These are phyloP conservation scores for Drosophila lini DNA, from an alignment of 1,140 invertebrate genomes.

Conservation along the genomic window DNA sequence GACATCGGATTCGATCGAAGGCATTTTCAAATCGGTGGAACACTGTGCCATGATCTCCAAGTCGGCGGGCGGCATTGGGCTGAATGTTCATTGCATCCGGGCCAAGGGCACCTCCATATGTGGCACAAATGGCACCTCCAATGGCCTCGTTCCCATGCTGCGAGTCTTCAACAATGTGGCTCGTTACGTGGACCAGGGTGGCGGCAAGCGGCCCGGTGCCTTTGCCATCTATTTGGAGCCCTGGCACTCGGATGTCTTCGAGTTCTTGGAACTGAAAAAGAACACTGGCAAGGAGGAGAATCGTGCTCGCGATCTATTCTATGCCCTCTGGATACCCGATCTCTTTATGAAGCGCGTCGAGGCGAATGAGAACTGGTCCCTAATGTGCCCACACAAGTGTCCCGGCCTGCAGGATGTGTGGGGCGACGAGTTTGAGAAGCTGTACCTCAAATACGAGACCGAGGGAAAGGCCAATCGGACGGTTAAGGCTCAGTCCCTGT, in stretches of 20 bases:
- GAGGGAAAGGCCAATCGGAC: constrained; percentile 91
- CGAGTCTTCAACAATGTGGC: constrained; percentile 98
- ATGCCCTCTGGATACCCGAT: constrained; percentile 99
- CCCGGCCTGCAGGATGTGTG: constrained; percentile 96
- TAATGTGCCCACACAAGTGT: constrained; percentile 98
- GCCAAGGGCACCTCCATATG: constrained; percentile 96
- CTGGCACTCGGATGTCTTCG: constrained; percentile 99
- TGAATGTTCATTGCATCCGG: constrained; percentile 98
- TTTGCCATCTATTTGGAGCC: constrained; percentile 99
- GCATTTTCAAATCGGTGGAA: constrained; percentile 98
- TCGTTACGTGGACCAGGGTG: constrained; percentile 98
- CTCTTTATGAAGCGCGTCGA: constrained; percentile 99
- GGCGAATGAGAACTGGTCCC: constrained; percentile 93
- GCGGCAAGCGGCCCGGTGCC: constrained; percentile 99
- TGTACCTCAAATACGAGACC: constrained; percentile 95
- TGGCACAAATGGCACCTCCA: constrained; percentile 97
- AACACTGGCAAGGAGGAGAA: constrained; percentile 98
- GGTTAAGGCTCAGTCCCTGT: constrained; percentile 94
- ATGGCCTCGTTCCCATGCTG: constrained; percentile 99
- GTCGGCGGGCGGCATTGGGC: constrained; percentile 97
- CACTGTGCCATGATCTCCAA: constrained; percentile 99
- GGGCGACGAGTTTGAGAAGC: constrained; percentile 96
- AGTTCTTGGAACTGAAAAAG: constrained; percentile 97
- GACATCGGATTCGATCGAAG: constrained; percentile 98
- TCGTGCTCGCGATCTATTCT: constrained; percentile 98